Evolutionary conservation across 1,140 invertebrate genomes (phyloP).

Genomic region (Gonioctena quinquepunctata): DNA sequence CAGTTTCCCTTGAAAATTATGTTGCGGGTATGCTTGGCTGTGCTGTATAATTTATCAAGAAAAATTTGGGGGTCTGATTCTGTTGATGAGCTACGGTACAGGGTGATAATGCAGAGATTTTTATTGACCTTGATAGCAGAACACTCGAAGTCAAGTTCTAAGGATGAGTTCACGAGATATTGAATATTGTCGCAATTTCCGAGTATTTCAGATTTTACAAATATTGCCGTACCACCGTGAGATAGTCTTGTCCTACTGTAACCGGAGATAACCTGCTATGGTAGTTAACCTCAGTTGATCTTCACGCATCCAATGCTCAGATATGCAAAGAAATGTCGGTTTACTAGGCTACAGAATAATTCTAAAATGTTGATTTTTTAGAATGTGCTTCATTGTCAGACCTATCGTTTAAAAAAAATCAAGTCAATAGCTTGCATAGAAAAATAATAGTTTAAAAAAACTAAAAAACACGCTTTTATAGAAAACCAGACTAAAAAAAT

Average conservation of each 20-base stretch:
- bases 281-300: not conserved
- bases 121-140: not conserved
- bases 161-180: not conserved
- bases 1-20: slow-evolving; percentile 1
- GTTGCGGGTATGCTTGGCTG: not conserved
- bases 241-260: not conserved
- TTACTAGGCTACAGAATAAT: not conserved
- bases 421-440: no score
- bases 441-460: no score
- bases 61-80: not conserved
- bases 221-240: slow-evolving; percentile 4
- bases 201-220: not conserved
- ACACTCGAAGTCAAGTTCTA: slow-evolving; percentile 5
- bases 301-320: slow-evolving; percentile 4
- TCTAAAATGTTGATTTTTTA: slow-evolving; percentile 8
- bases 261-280: slow-evolving; percentile 1
- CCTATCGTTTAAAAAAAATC: no score
- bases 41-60: not conserved
- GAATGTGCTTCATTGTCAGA: no score
- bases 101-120: not conserved
- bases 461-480: no score
- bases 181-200: not conserved
- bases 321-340: not conserved
- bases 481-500: no score
- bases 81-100: slow-evolving; percentile 1